A percentile compares a stretch with the other conserved stretches of the same genome.
phyloP scores from a whole-genome alignment of 2,888 invertebrate genomes.

The Adelphocoris suturalis region DNA sequence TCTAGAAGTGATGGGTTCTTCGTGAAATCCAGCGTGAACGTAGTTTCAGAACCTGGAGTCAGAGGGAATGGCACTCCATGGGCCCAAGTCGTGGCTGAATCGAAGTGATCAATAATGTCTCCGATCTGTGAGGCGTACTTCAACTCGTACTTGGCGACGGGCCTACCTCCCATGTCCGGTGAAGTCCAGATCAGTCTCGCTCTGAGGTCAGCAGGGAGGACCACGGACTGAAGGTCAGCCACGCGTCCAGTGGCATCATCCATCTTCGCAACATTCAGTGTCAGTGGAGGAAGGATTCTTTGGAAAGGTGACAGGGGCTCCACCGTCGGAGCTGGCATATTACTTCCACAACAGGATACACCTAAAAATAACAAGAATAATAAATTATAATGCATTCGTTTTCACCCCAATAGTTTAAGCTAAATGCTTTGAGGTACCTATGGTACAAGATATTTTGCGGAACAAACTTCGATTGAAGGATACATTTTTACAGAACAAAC shows the following conservation, averaged over 20 bases:
- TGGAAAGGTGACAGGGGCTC: conserved; percentile 81
- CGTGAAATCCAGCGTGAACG: conserved; percentile 80
- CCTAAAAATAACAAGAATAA: conserved; percentile 76
- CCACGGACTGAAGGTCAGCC: conserved; percentile 81
- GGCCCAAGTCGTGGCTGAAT: conserved; percentile 79
- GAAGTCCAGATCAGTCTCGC: conserved; percentile 82
- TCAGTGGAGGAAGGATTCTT: conserved; percentile 80
- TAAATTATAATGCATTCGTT: background rate
- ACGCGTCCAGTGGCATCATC: conserved; percentile 79
- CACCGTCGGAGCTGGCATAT: conserved; percentile 79
- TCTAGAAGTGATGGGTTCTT: conserved; percentile 80
- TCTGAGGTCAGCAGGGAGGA: conserved; percentile 80
- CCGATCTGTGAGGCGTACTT: conserved; percentile 79
- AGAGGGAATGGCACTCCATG: conserved; percentile 79
- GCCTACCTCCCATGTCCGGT: conserved; percentile 81
- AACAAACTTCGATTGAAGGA: too few species aligned
- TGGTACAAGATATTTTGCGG: background rate
- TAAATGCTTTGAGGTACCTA: too few species aligned
- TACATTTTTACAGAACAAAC: too few species aligned
- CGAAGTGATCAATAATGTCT: conserved; percentile 76
- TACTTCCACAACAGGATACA: conserved; percentile 81
- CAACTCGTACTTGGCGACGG: conserved; percentile 81
- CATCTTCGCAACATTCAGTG: conserved; percentile 78
- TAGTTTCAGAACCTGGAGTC: conserved; percentile 81
- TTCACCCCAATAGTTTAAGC: too few species aligned